These are phyloP conservation scores for Macropus fuliginosus DNA, from an alignment of 2,797 vertebrate genomes.

Conservation along the genomic window DNA sequence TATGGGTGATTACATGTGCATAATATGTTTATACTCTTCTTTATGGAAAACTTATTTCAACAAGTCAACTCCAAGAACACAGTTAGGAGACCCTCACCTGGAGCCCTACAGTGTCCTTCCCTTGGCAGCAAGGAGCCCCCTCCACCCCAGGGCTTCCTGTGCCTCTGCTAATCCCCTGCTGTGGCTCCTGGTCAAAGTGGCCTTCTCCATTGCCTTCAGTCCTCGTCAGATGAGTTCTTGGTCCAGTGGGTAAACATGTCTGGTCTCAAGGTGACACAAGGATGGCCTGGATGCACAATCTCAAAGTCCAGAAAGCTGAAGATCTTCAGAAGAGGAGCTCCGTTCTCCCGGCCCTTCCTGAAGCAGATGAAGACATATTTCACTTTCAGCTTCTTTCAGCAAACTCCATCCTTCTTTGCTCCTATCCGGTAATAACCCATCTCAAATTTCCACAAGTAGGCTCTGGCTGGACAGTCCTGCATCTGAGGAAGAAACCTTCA, in stretches of 20 bases:
- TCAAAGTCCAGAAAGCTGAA: slow-evolving; percentile 97
- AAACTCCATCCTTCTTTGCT: slow-evolving; percentile 99
- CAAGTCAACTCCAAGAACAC: slow-evolving; percentile 84
- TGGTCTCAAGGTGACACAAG: slow-evolving; percentile 90
- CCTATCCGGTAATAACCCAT: slow-evolving; percentile 92
- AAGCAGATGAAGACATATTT: slow-evolving; percentile 97
- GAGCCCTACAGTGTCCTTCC: slow-evolving; percentile 76
- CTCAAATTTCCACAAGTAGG: slow-evolving; percentile 95
- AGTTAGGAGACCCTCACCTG: slow-evolving; percentile 84
- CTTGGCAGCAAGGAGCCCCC: slow-evolving; percentile 62
- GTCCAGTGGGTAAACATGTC: slow-evolving; percentile 94
- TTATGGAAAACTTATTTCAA: slow-evolving; percentile 87
- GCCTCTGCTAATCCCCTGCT: slow-evolving; percentile 79
- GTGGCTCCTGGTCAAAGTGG: slow-evolving; percentile 73
- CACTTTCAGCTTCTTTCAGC: slow-evolving; percentile 97
- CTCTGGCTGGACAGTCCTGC: slow-evolving; percentile 91
- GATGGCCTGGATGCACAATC: slow-evolving; percentile 93
- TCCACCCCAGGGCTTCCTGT: slow-evolving; percentile 78
- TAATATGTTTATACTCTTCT: slow-evolving; percentile 86
- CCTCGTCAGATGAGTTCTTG: slow-evolving; percentile 91
- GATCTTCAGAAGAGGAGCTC: slow-evolving; percentile 94
- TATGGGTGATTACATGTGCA: slow-evolving; percentile 87
- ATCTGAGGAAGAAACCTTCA: slow-evolving; percentile 93
- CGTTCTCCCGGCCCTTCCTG: slow-evolving; percentile 95
- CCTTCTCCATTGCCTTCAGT: slow-evolving; percentile 83